phyloP scores from a whole-genome alignment of 2,888 invertebrate species.

The Tortricodes alternella region DNA sequence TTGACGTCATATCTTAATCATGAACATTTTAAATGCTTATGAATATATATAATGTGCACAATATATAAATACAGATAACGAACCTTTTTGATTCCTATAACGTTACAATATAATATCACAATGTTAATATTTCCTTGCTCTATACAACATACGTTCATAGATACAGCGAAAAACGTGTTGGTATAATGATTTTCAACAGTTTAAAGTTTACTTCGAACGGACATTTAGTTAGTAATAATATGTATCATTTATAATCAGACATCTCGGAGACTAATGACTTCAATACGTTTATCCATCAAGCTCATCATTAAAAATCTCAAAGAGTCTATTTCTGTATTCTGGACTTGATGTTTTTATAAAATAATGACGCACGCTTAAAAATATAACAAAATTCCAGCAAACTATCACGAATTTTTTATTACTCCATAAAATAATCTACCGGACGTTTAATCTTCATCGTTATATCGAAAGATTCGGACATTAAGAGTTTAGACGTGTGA shows the following conservation, averaged over 20 bases:
- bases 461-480: slow-evolving; percentile 27
- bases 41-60: too few species aligned
- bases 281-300: slow-evolving; percentile 49
- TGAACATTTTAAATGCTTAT: too few species aligned
- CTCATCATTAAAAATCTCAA: slow-evolving; percentile 54
- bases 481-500: slow-evolving; percentile 25
- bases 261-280: slow-evolving; percentile 38
- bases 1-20: too few species aligned
- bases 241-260: slow-evolving; percentile 9
- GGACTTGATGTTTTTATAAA: slow-evolving; percentile 56
- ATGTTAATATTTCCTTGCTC: too few species aligned
- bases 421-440: slow-evolving; percentile 34
- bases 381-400: slow-evolving; percentile 52
- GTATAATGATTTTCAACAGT: background rate
- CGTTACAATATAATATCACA: too few species aligned
- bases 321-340: slow-evolving; percentile 58
- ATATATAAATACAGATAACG: too few species aligned
- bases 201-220: too few species aligned
- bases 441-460: slow-evolving; percentile 26
- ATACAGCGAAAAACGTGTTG: background rate
- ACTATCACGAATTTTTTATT: slow-evolving; percentile 58
- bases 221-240: background rate
- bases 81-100: too few species aligned
- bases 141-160: too few species aligned
- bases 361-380: slow-evolving; percentile 64